These are phyloP conservation scores for Drosophila melanogaster DNA, from an alignment of 1,140 invertebrate genomes.

Conservation along the genomic window DNA sequence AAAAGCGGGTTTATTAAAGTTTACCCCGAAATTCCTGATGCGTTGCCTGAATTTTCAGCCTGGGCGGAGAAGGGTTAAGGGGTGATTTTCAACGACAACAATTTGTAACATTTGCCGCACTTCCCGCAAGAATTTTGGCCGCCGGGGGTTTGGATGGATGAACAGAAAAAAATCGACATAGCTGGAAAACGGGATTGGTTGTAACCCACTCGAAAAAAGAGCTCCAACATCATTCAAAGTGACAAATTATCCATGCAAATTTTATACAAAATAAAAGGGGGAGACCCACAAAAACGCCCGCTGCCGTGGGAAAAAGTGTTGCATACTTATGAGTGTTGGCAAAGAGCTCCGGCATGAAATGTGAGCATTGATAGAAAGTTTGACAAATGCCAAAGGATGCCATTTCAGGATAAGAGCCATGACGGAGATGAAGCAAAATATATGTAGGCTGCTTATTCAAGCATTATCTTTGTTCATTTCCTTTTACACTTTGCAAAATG, in stretches of 20 bases:
- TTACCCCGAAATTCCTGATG: constrained; percentile 34
- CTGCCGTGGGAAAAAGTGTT: constrained; percentile 71
- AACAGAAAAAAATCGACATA: neutral
- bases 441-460: constrained; percentile 42
- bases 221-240: constrained; percentile 80
- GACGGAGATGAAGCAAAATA: neutral
- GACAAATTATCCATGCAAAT: constrained; percentile 83
- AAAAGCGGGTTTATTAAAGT: constrained; percentile 80
- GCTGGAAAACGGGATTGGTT: constrained; percentile 10
- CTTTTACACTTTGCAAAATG: constrained; percentile 9
- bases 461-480: constrained; percentile 53
- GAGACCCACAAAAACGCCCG: neutral
- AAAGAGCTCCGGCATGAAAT: constrained; percentile 59
- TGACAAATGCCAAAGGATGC: constrained; percentile 62
- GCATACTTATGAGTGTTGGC: constrained; percentile 67
- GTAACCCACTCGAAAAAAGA: constrained; percentile 68
- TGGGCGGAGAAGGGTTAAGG: constrained; percentile 20
- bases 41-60: constrained; percentile 36
- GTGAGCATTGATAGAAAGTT: constrained; percentile 74
- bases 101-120: constrained; percentile 82
- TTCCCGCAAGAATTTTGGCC: constrained; percentile 73
- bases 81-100: constrained; percentile 66
- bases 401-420: constrained; percentile 4
- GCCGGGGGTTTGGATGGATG: neutral
- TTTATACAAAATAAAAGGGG: constrained; percentile 60